Percentiles rank a stretch among this genome's conserved stretches.
Evolutionary conservation across 2,888 invertebrate species (phyloP).

Genomic region (Athrips mouffetella): DNA sequence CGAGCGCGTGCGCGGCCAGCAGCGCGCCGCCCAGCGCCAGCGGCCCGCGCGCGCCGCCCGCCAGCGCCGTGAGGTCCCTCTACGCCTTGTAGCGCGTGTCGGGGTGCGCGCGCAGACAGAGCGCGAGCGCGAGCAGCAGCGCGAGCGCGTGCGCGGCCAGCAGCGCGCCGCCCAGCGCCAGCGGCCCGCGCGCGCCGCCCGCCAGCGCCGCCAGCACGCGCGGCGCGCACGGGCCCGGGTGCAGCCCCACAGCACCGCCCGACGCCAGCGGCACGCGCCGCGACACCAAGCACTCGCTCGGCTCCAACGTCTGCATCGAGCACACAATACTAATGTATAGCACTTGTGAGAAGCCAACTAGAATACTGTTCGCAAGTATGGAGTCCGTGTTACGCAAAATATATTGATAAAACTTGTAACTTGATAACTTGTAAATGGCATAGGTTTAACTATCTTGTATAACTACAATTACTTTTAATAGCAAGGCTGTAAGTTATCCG

Average conservation of each 20-base stretch:
- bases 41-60: background rate
- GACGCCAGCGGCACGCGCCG: slow-evolving; percentile 44
- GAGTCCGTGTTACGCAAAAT: background rate
- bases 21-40: background rate
- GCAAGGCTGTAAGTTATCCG: too few species aligned
- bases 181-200: slow-evolving; percentile 42
- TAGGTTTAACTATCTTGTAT: too few species aligned
- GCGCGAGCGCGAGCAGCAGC: slow-evolving; percentile 59
- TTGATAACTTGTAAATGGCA: too few species aligned
- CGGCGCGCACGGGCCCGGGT: slow-evolving; percentile 45
- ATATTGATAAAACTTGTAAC: background rate
- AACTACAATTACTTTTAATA: too few species aligned
- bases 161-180: slow-evolving; percentile 49
- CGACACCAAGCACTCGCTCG: slow-evolving; percentile 34
- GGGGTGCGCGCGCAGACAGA: slow-evolving; percentile 54
- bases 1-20: background rate
- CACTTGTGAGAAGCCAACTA: too few species aligned
- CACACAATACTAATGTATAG: background rate
- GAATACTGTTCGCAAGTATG: too few species aligned
- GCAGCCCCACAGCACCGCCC: slow-evolving; percentile 36
- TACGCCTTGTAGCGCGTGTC: slow-evolving; percentile 53
- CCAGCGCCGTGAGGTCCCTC: background rate
- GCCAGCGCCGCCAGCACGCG: slow-evolving; percentile 46
- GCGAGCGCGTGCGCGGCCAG: slow-evolving; percentile 52
- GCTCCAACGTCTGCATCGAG: slow-evolving; percentile 22